Evolutionary conservation across 2,888 invertebrate genomes (phyloP), one percentile per base, ranked within the genome.

Genomic region (Leptinotarsa haldemani): DNA sequence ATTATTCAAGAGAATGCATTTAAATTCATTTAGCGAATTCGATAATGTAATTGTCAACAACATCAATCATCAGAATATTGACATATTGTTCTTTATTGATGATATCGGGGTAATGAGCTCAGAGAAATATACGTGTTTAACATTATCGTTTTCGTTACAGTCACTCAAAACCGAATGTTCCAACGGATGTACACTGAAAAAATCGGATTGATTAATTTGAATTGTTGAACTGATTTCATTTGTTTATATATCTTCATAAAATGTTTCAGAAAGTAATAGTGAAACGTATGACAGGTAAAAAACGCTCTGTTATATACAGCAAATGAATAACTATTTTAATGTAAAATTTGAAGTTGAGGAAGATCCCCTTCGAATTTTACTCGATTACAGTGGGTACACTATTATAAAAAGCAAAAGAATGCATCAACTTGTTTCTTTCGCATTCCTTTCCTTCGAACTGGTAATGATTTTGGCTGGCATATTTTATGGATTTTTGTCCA

Each of bases 391-490:
- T 22, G 56, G 56, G 9, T 56, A 56, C 22, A 56, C 56, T 9
- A 20, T 22, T 3, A 12, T 56, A 20, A 56, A 56, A 20, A 3
- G 22, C 12, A 56, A 22, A 18, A 56, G 56, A 18, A 56, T 7
- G 13, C 56, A 56, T 56, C 56, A 56, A 56, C 20, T 56, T n/a
- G 56, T 20, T 18, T 56, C 56, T 22, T 18, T 56, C 20, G 56
- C 56, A 56, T 13, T 56, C 1, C 13, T 56, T 12, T 56, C 56
- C 5, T 18, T 2, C 20, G 12, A 20, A 56, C 3, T 56, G 5
- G 18, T 56, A 18, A n/a, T 56, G 12, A 18, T 56, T 56, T 13
- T 56, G 18, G 56, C 56, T 20, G 56, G 18, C 1, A 20, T 56
- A 4, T 7, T 2, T 13, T 18, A 56, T 56, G 20, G 56, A 12